Evolutionary conservation across 2,113 vertebrate species (phyloP), one percentile per base, ranked within the genome.

Genomic region (Gadus chalcogrammus): DNA sequence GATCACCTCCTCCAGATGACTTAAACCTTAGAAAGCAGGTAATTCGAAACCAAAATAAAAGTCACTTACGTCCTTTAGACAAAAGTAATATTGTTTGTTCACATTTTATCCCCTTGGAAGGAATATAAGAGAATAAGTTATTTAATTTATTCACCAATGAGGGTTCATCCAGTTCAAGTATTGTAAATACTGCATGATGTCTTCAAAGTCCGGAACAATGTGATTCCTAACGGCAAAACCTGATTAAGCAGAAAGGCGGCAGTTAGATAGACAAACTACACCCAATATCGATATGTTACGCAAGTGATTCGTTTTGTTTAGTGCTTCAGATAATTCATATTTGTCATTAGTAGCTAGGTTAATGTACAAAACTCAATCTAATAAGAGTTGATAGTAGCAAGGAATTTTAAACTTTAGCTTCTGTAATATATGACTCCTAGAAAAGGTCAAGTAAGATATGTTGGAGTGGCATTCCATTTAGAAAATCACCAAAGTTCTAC

Each of bases 81-180:
- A 13, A 38, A 38, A 16, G 1, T 38, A 12, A 27, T 42, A 65
- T 3, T 0, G 18, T 61, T 15, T 15, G 3, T 13, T 3, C 20
- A 62, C 0, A 68, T 22, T 59, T 18, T 48, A 48, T 11, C 12
- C 2, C 42, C 42, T 48, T 48, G 13, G 42, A 48, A 48, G 42
- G 42, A 48, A 48, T 48, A 48, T 13, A 13, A 48, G 42, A 48
- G 15, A 38, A 48, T 68, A 15, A 61, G 15, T 48, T 0, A 61
- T 20, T 28, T 18, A n/a, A 8, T 22, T 24, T 65, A 79, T 69
- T 88, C 76, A 92, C 92, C 92, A 64, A 93, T 90, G 38, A 92
- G 9, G 92, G 91, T 53, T 93, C 91, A 75, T 91, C 84, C 59
- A 93, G 5, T 91, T 81, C 73, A 93, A 71, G 84, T 91, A 92